phyloP scores from a whole-genome alignment of 2,113 vertebrate species.

The Phaethon lepturus region DNA sequence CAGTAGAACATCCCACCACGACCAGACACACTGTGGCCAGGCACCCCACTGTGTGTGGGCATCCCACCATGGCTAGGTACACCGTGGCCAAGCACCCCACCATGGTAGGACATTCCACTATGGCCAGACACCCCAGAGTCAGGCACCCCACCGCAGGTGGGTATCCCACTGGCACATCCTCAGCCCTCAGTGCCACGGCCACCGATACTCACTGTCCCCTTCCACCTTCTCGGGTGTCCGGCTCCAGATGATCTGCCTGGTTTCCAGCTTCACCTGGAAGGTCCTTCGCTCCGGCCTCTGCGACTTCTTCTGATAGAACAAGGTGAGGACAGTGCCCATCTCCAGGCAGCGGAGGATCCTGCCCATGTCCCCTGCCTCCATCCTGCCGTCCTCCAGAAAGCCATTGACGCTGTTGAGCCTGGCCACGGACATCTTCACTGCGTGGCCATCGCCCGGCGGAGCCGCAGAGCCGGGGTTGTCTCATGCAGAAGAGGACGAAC shows the following conservation, averaged over 20 bases:
- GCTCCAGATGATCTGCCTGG: slow-evolving; percentile 83
- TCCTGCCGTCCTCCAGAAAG: slow-evolving; percentile 76
- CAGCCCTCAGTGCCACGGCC: accelerated
- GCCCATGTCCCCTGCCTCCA: slow-evolving; percentile 72
- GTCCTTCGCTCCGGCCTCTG: slow-evolving; percentile 86
- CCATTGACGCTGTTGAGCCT: slow-evolving; percentile 82
- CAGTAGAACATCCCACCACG: accelerated
- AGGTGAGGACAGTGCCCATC: slow-evolving; percentile 83
- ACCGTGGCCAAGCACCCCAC: not conserved
- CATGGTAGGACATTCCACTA: accelerated
- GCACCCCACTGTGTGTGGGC: accelerated
- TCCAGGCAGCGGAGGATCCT: slow-evolving; percentile 83
- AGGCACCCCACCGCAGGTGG: accelerated
- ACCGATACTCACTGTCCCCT: slow-evolving; percentile 78
- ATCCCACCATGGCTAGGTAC: accelerated
- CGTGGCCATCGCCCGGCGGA: slow-evolving; percentile 52
- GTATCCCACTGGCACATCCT: not conserved
- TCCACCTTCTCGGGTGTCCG: slow-evolving; percentile 84
- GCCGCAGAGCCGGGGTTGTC: not conserved
- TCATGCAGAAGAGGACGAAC: slow-evolving; percentile 42
- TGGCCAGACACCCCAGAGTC: accelerated
- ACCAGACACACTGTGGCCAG: accelerated
- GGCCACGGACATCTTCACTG: slow-evolving; percentile 83
- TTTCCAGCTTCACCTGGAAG: slow-evolving; percentile 83
- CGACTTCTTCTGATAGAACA: slow-evolving; percentile 89